Conservation (phyloP, 2,888 invertebrate species). For the Onthophagus sagittarius region DNA sequence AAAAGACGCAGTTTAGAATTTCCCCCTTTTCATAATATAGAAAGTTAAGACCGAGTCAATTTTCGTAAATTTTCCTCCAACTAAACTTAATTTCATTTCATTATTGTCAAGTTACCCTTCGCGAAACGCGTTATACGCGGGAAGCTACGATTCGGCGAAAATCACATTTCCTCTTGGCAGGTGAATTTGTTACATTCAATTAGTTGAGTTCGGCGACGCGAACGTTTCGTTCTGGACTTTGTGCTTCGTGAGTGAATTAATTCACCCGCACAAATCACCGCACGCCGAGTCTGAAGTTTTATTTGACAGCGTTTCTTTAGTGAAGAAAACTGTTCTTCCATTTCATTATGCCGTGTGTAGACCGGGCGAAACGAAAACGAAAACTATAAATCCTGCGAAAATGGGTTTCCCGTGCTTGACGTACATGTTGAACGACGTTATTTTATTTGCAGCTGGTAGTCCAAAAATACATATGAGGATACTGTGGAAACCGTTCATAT, state of each 20-base stretch:
- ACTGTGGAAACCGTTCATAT: too few relatives aligned
- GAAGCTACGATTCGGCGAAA: neutral
- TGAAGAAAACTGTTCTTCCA: neutral
- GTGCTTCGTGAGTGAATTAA: neutral
- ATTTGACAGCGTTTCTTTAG: neutral
- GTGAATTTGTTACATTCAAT: conserved; percentile 12
- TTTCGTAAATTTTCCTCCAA: neutral
- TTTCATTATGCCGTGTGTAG: neutral
- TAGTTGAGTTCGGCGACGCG: conserved; percentile 8
- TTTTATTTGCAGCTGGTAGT: neutral
- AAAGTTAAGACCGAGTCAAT: neutral
- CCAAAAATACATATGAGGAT: neutral
- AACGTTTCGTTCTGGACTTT: neutral
- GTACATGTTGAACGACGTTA: neutral
- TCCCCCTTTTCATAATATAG: too few relatives aligned
- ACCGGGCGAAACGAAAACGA: neutral
- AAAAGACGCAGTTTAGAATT: too few relatives aligned
- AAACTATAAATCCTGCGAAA: neutral
- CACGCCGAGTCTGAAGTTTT: neutral
- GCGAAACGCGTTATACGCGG: neutral
- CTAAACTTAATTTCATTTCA: neutral
- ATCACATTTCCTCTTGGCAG: neutral
- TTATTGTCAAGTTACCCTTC: neutral
- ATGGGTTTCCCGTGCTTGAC: neutral
- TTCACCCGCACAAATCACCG: conserved; percentile 6